Conservation (phyloP, 2,888 invertebrate genomes). For the Pollenia griseotomentosa region DNA sequence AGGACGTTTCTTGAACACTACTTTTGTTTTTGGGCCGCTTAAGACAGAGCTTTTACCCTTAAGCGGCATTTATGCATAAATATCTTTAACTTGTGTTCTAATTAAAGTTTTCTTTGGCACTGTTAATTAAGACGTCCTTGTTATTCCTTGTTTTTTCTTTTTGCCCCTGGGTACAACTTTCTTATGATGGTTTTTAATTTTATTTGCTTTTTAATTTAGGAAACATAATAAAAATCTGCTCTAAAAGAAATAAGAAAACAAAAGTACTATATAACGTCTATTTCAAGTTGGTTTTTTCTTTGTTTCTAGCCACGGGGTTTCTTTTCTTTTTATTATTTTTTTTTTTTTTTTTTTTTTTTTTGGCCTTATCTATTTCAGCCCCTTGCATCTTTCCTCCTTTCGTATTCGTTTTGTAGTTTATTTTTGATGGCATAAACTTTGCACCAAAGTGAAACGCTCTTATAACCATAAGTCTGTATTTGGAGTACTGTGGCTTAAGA, state of each 20-base stretch:
- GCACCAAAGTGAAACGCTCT: neutral
- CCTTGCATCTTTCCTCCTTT: neutral
- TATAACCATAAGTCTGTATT: neutral
- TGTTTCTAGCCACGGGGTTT: neutral
- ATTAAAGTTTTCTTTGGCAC: slow-evolving; percentile 49
- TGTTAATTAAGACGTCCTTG: slow-evolving; percentile 66
- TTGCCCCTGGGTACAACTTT: slow-evolving; percentile 4
- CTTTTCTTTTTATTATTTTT: neutral
- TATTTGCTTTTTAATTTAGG: slow-evolving; percentile 67
- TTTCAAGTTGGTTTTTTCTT: neutral
- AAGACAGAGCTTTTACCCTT: neutral
- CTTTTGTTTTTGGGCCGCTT: neutral
- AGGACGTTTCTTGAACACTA: no score
- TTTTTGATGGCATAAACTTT: slow-evolving; percentile 33
- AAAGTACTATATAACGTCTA: slow-evolving; percentile 16
- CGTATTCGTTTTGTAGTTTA: slow-evolving; percentile 6
- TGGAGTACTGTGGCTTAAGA: neutral
- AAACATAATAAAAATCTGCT: slow-evolving; percentile 55
- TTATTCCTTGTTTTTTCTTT: slow-evolving; percentile 10
- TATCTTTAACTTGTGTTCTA: slow-evolving; percentile 9
- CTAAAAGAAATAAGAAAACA: slow-evolving; percentile 18
- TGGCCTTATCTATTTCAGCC: no score
- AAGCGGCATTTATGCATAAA: neutral
- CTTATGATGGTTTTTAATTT: slow-evolving; percentile 59
- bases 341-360: no score